Evolutionary conservation across 2,113 vertebrate genomes (phyloP).

Genomic region (Nematolebias whitei): DNA sequence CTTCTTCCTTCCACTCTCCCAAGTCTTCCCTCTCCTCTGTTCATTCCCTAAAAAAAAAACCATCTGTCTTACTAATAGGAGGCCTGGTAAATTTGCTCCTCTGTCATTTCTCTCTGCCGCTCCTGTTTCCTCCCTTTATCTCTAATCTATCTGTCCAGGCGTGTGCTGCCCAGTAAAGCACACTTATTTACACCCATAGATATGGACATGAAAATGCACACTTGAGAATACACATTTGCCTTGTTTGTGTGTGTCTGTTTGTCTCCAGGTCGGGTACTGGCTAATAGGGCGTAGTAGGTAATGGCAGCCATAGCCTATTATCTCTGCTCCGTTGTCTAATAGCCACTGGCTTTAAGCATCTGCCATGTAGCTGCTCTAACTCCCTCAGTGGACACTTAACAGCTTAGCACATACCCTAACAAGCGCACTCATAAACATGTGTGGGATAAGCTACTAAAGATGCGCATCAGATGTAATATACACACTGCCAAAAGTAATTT

Average conservation of each 20-base stretch:
- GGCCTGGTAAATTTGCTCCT: slow-evolving; percentile 54
- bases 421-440: slow-evolving; percentile 28
- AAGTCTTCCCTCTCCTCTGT: slow-evolving; percentile 12
- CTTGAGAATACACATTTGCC: slow-evolving; percentile 34
- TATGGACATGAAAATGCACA: slow-evolving; percentile 28
- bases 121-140: slow-evolving; percentile 28
- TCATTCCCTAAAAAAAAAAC: slow-evolving; percentile 24
- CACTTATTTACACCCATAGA: slow-evolving; percentile 41
- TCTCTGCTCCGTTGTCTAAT: slow-evolving; percentile 76
- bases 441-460: slow-evolving; percentile 43
- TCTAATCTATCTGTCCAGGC: slow-evolving; percentile 38
- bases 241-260: slow-evolving; percentile 57
- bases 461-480: slow-evolving; percentile 47
- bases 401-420: slow-evolving; percentile 51
- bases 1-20: slow-evolving; percentile 21
- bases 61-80: slow-evolving; percentile 62
- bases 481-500: slow-evolving; percentile 63
- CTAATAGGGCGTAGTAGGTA: slow-evolving; percentile 74
- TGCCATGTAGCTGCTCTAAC: slow-evolving; percentile 64
- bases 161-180: slow-evolving; percentile 20
- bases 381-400: slow-evolving; percentile 64
- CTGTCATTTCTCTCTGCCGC: slow-evolving; percentile 31
- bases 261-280: slow-evolving; percentile 62
- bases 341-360: slow-evolving; percentile 76
- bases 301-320: slow-evolving; percentile 74